Base-by-base conservation (phyloP, 2,888 invertebrate species). In the Noctua janthe region DNA sequence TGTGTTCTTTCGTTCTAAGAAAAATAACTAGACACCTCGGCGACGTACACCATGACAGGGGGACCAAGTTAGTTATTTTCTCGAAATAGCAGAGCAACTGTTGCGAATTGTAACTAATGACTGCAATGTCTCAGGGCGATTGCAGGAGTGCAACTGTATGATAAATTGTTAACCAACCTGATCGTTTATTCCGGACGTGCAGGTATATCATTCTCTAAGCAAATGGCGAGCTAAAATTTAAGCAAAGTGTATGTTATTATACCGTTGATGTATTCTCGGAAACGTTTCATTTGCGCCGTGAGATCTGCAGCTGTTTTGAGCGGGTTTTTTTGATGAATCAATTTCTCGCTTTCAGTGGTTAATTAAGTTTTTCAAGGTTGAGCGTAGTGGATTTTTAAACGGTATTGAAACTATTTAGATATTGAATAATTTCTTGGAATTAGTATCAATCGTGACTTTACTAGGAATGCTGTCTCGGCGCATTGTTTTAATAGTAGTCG, bases 71-170 rank as follows among this genome's bases (percentile, higher is more conserved):
- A 91, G 92, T 91, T 93, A 92, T 93, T 92, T 92, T 93, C 94
- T 93, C 87, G 88, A 94, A 94, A 94, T 93, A 93, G 91, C 93
- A 90, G 84, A 91, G 92, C 94, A 95, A 95, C 94, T 94, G 95
- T 94, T 94, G 94, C 93, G 92, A 93, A 93, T 94, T 93, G 88
- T 94, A 93, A 95, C 94, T 94, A 94, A 95, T 94, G 94, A 93
- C 92, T 90, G 91, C 92, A 88, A 91, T 92, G 93, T 93, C 93
- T 92, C 84, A 89, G 85, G 92, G 91, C 93, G 92, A 92, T 93
- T 91, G 92, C 92, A 90, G 87, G 90, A 92, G 91, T 91, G 91
- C 92, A 92, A 91, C 92, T 87, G 90, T 92, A 93, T 93, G 94
- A 95, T 95, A 93, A 94, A 94, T 94, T 89, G 90, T 91, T 91